Conservation (phyloP, 2,888 invertebrate species). For the Copidosoma aretas region DNA sequence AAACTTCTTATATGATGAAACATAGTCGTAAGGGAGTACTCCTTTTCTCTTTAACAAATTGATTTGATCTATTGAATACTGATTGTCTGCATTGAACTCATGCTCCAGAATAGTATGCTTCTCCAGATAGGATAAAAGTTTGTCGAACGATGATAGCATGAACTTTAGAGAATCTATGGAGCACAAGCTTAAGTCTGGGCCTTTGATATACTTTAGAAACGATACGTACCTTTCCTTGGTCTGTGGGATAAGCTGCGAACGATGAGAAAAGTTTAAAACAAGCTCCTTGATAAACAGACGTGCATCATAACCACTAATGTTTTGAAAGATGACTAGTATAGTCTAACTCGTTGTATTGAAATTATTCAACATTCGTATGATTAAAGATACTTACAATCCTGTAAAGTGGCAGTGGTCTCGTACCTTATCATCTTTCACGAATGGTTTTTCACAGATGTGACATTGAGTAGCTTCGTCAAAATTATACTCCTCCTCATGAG, state of each 20-base stretch:
- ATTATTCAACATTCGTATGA: too few relatives aligned
- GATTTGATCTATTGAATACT: not conserved
- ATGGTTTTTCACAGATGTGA: too few relatives aligned
- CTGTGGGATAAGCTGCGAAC: constrained; percentile 44
- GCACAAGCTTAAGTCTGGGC: too few relatives aligned
- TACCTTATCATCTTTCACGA: not conserved
- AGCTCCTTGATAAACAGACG: not conserved
- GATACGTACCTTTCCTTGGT: too few relatives aligned
- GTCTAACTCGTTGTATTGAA: constrained; percentile 11
- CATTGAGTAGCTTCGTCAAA: too few relatives aligned
- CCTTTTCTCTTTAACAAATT: not conserved
- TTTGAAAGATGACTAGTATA: constrained; percentile 50
- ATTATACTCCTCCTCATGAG: not conserved
- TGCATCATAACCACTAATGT: too few relatives aligned
- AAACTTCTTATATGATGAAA: not conserved
- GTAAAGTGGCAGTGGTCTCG: too few relatives aligned
- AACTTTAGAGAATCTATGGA: too few relatives aligned
- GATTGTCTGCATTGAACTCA: not conserved
- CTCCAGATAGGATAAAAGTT: not conserved
- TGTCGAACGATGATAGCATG: too few relatives aligned
- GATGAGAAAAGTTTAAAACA: not conserved
- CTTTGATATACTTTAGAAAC: too few relatives aligned
- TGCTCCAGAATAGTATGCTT: not conserved
- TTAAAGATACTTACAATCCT: too few relatives aligned
- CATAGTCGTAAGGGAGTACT: not conserved